Percentiles rank a stretch among this genome's conserved stretches.
Conservation (phyloP, 2,113 vertebrate genomes). For the Colistium nudipinnis region DNA sequence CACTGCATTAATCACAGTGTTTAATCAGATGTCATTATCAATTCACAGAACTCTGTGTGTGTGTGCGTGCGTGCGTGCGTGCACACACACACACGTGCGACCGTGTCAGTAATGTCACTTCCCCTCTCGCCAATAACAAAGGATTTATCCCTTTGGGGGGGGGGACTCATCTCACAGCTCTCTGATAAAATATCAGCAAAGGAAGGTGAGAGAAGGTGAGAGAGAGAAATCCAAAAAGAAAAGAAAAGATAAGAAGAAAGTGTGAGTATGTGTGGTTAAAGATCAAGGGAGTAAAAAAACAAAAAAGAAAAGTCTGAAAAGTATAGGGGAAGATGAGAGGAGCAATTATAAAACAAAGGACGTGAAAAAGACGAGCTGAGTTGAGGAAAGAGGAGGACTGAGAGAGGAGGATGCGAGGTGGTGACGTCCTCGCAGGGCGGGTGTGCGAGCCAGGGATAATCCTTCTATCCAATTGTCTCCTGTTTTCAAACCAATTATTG, state of each 20-base stretch:
- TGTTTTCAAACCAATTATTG: slow-evolving; percentile 81
- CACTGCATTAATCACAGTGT: slow-evolving; percentile 66
- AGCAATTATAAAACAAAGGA: slow-evolving; percentile 37
- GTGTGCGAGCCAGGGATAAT: slow-evolving; percentile 71
- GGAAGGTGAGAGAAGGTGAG: slow-evolving; percentile 7
- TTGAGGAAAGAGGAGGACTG: slow-evolving; percentile 9
- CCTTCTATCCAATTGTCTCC: slow-evolving; percentile 74
- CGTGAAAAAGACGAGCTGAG: not conserved
- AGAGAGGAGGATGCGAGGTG: slow-evolving; percentile 30
- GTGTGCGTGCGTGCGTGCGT: not conserved
- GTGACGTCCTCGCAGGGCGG: slow-evolving; percentile 10
- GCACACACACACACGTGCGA: too few species aligned
- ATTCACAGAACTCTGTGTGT: slow-evolving; percentile 52
- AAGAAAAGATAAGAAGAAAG: not conserved
- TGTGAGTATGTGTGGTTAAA: slow-evolving; percentile 6
- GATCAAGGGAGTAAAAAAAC: slow-evolving; percentile 7
- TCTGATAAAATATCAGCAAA: slow-evolving; percentile 30
- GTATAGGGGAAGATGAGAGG: slow-evolving; percentile 2
- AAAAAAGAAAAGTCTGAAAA: slow-evolving; percentile 17
- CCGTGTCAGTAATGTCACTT: slow-evolving; percentile 53
- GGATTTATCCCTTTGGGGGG: slow-evolving; percentile 38
- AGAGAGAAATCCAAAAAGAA: not conserved
- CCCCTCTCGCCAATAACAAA: slow-evolving; percentile 40
- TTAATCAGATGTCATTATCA: slow-evolving; percentile 74
- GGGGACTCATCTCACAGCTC: slow-evolving; percentile 40